phyloP scores from a whole-genome alignment of 2,888 invertebrate genomes.

The Deilephila elpenor region DNA sequence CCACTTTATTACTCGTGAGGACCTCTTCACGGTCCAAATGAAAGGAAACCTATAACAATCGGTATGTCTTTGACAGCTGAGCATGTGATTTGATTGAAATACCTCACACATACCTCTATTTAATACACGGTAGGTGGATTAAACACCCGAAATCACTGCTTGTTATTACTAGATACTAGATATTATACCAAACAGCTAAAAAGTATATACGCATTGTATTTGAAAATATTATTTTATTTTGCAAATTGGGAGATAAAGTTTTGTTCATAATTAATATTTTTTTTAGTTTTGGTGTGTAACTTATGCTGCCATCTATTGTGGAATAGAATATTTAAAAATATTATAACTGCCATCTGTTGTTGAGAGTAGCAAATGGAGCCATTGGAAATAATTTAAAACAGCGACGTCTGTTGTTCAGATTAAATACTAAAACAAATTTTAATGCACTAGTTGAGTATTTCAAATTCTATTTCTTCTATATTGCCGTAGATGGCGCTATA shows the following conservation, averaged over 20 bases:
- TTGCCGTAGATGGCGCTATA: neutral
- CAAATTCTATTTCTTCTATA: neutral
- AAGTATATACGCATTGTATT: no score
- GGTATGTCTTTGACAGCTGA: slow-evolving; percentile 56
- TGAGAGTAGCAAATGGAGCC: neutral
- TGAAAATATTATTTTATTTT: no score
- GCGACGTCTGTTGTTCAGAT: neutral
- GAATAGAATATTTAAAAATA: neutral
- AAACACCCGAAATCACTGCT: neutral
- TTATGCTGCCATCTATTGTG: slow-evolving; percentile 17
- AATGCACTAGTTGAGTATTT: neutral
- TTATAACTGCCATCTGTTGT: slow-evolving; percentile 15
- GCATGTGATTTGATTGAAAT: slow-evolving; percentile 59
- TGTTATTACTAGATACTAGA: no score
- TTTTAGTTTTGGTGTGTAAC: neutral
- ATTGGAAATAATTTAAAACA: neutral
- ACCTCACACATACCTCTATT: slow-evolving; percentile 38
- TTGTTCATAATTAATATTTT: slow-evolving; percentile 30
- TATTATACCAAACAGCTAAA: no score
- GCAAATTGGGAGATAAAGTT: neutral
- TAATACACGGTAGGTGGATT: neutral
- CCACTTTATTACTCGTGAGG: slow-evolving; percentile 30
- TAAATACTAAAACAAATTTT: neutral
- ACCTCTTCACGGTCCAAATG: slow-evolving; percentile 37
- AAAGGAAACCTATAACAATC: slow-evolving; percentile 38